A percentile compares a stretch with the other conserved stretches of the same genome.
Evolutionary conservation across 1,140 invertebrate genomes (phyloP).

Genomic region (Diorhabda elongata): DNA sequence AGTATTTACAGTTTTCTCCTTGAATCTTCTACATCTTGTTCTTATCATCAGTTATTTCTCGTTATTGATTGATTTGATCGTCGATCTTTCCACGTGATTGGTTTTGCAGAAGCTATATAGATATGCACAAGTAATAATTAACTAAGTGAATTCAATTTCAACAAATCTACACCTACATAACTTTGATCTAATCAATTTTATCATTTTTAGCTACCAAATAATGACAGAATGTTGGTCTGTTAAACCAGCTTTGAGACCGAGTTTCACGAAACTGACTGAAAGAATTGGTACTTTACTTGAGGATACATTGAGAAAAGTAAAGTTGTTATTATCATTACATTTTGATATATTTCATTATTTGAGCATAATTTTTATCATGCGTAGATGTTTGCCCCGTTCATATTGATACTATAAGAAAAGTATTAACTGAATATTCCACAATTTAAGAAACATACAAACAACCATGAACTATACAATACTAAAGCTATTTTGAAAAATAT

Average conservation of each 20-base stretch:
- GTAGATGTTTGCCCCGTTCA: no score
- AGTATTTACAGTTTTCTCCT: no score
- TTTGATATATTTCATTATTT: no score
- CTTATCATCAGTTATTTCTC: neutral
- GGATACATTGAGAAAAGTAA: constrained; percentile 75
- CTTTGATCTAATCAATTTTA: neutral
- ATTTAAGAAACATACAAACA: no score
- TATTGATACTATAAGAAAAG: no score
- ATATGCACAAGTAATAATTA: no score
- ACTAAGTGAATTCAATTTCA: neutral
- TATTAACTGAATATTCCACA: no score
- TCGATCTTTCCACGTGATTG: neutral
- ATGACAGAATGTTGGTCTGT: constrained; percentile 84
- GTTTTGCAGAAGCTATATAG: no score
- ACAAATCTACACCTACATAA: neutral
- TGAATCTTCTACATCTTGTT: neutral
- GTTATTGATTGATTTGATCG: neutral
- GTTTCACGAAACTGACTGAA: constrained; percentile 71
- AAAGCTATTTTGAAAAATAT: no score
- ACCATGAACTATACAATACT: no score
- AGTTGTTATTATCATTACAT: constrained; percentile 23
- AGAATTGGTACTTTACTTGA: constrained; percentile 74
- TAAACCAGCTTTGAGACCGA: constrained; percentile 70
- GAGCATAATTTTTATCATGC: no score
- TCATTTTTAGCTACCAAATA: constrained; percentile 65